These are phyloP conservation scores for Chamaetylas fuelleborni DNA, from an alignment of 2,113 vertebrate species.

Conservation along the genomic window DNA sequence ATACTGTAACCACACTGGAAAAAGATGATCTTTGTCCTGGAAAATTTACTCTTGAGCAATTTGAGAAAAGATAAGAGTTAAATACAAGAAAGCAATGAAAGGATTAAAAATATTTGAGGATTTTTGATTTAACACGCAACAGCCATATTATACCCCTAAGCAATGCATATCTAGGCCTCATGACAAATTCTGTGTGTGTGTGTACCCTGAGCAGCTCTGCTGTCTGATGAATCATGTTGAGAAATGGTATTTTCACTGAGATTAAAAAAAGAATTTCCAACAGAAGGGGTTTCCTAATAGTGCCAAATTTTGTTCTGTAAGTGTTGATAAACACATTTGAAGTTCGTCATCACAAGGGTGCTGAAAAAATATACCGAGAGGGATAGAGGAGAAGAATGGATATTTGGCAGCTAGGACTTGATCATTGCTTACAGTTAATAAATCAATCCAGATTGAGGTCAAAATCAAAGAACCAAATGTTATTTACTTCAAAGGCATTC, in stretches of 20 bases:
- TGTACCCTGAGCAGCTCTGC: constrained; percentile 14
- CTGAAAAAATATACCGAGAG: constrained; percentile 26
- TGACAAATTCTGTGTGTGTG: background rate
- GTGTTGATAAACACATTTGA: constrained; percentile 59
- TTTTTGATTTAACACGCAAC: background rate
- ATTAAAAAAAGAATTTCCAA: constrained; percentile 61
- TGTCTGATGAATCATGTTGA: constrained; percentile 41
- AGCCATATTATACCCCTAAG: background rate
- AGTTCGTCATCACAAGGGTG: constrained; percentile 18
- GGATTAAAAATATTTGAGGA: background rate
- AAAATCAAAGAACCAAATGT: constrained; percentile 37
- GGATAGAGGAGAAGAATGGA: background rate
- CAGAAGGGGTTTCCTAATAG: constrained; percentile 55
- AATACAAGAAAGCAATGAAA: background rate
- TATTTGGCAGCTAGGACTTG: constrained; percentile 16
- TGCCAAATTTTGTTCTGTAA: constrained; percentile 53
- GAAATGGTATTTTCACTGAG: constrained; percentile 50
- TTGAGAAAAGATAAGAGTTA: background rate
- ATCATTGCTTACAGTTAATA: constrained; percentile 27
- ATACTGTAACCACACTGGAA: background rate
- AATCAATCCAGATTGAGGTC: constrained; percentile 16
- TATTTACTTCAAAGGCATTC: constrained; percentile 23
- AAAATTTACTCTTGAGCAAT: background rate
- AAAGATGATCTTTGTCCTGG: background rate
- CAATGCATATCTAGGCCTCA: background rate